A percentile compares a stretch with the other conserved stretches of the same genome.
These are phyloP conservation scores for Chelmon rostratus DNA, from an alignment of 2,797 vertebrate species.

Conservation along the genomic window DNA sequence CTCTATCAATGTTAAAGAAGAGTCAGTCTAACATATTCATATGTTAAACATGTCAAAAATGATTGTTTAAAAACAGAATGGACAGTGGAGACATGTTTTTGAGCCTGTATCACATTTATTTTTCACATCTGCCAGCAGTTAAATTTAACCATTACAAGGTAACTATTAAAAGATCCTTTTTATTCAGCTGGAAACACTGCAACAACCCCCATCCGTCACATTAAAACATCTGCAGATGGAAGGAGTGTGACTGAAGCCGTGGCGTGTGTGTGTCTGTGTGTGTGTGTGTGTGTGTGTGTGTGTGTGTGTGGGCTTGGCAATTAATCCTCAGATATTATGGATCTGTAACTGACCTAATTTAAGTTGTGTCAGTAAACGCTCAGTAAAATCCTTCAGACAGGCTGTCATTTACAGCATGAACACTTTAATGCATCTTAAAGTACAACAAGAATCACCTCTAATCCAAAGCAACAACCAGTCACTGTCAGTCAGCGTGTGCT, in stretches of 20 bases:
- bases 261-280: too few species aligned
- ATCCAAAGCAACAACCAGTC: constrained; percentile 17
- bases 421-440: constrained; percentile 18
- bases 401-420: constrained; percentile 18
- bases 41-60: constrained; percentile 24
- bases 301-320: not conserved
- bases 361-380: constrained; percentile 13
- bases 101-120: not conserved
- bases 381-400: constrained; percentile 14
- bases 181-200: constrained; percentile 4
- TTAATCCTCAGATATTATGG: constrained; percentile 16
- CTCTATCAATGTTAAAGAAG: not conserved
- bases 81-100: constrained; percentile 6
- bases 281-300: too few species aligned
- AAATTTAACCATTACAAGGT: constrained; percentile 9
- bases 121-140: not conserved
- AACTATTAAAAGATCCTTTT: constrained; percentile 31
- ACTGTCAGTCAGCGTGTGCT: not conserved
- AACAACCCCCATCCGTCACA: not conserved
- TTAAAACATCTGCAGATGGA: not conserved
- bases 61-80: constrained; percentile 1
- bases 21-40: not conserved
- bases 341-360: constrained; percentile 15
- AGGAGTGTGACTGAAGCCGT: not conserved
- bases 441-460: constrained; percentile 10